Conservation (phyloP, 2,797 vertebrate genomes). For the Triplophysa yarkandensis region DNA sequence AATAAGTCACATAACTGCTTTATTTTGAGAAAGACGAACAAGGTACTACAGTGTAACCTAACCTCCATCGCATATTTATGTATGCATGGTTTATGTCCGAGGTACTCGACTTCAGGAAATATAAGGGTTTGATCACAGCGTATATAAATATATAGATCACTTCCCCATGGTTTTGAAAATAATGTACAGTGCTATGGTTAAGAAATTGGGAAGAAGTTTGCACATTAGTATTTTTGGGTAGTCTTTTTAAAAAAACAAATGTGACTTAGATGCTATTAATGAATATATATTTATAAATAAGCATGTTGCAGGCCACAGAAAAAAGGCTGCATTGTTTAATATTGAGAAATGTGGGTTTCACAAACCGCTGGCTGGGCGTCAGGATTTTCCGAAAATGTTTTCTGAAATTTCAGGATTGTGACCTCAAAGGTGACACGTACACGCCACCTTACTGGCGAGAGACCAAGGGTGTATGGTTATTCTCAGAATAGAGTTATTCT, state of each 20-base stretch:
- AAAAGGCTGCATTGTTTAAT: background rate
- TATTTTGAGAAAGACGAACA: background rate
- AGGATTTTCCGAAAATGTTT: background rate
- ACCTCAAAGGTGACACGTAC: background rate
- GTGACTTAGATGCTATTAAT: too few relatives aligned
- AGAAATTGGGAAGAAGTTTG: too few relatives aligned
- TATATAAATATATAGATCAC: conserved; percentile 26
- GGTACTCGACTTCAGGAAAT: conserved; percentile 2
- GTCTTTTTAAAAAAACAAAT: too few relatives aligned
- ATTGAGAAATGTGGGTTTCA: background rate
- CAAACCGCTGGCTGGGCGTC: background rate
- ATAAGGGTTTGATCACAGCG: background rate
- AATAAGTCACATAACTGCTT: background rate
- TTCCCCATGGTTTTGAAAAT: conserved; percentile 4
- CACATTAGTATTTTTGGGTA: too few relatives aligned
- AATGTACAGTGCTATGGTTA: background rate
- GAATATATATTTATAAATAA: background rate
- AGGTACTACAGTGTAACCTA: conserved; percentile 13
- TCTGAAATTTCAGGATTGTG: background rate
- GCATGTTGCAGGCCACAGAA: background rate
- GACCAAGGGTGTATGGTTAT: background rate
- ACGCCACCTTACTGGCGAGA: background rate
- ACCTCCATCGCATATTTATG: background rate
- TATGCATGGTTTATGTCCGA: conserved; percentile 20
- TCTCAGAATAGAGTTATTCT: conserved; percentile 22